A percentile compares a stretch with the other conserved stretches of the same genome.
These are phyloP conservation scores for Salminus brasiliensis DNA, from an alignment of 2,113 vertebrate species.

Conservation along the genomic window DNA sequence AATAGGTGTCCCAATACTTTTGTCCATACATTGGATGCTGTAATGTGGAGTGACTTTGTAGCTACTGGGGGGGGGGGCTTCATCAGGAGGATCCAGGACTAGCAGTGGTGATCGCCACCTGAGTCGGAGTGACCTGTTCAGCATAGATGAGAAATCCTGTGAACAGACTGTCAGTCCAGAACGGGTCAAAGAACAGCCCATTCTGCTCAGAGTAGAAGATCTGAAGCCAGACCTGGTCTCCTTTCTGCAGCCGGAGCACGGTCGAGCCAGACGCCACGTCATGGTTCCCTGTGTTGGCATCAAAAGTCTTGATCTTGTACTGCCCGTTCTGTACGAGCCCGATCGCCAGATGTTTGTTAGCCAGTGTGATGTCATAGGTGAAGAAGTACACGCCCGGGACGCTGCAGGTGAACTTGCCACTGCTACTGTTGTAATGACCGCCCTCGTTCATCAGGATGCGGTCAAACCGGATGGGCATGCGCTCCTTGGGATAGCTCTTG, in stretches of 20 bases:
- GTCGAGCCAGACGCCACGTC: constrained; percentile 95
- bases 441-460: constrained; percentile 95
- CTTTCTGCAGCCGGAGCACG: constrained; percentile 82
- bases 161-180: constrained; percentile 97
- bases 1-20: too few species aligned
- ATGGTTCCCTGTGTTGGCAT: constrained; percentile 94
- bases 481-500: constrained; percentile 91
- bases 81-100: constrained; percentile 57
- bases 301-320: constrained; percentile 95
- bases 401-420: constrained; percentile 89
- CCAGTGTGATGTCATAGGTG: constrained; percentile 93
- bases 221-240: constrained; percentile 95
- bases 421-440: constrained; percentile 87
- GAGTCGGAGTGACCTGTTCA: constrained; percentile 81
- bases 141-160: constrained; percentile 95
- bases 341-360: constrained; percentile 95
- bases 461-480: constrained; percentile 93
- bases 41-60: too few species aligned
- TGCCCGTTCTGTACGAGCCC: constrained; percentile 95
- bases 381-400: constrained; percentile 95
- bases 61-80: not conserved
- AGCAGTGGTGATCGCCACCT: constrained; percentile 71
- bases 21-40: too few species aligned
- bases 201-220: constrained; percentile 98
- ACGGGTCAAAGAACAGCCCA: constrained; percentile 94